These are phyloP conservation scores for Irena cyanogastra DNA, from an alignment of 2,113 vertebrate species.

Conservation along the genomic window DNA sequence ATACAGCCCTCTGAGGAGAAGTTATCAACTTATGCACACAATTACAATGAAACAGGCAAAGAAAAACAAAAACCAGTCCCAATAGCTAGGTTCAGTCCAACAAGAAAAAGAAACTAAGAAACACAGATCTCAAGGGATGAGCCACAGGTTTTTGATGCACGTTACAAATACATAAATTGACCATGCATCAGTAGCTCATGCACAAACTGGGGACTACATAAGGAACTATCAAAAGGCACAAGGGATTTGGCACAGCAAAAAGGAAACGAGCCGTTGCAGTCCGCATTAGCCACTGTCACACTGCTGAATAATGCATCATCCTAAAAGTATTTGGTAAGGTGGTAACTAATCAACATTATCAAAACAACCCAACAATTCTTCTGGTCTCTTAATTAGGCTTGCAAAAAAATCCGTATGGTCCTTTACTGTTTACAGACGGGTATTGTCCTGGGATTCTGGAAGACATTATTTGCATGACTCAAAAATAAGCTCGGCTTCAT, in stretches of 20 bases:
- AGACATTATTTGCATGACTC: neutral
- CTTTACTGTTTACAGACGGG: neutral
- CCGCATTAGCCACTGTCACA: neutral
- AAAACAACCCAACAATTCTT: constrained; percentile 18
- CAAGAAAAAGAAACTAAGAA: neutral
- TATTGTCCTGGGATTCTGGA: neutral
- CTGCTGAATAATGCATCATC: constrained; percentile 27
- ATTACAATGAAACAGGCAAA: neutral
- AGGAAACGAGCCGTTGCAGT: constrained; percentile 2
- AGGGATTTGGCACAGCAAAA: neutral
- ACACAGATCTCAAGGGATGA: neutral
- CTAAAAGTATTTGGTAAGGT: constrained; percentile 26
- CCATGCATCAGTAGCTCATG: neutral
- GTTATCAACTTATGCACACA: constrained; percentile 7
- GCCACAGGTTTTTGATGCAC: neutral
- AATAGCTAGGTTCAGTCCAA: neutral
- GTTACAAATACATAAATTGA: neutral
- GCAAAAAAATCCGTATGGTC: neutral
- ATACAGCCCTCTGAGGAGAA: neutral
- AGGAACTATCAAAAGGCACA: constrained; percentile 25
- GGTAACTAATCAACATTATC: constrained; percentile 22
- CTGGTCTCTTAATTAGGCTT: constrained; percentile 41
- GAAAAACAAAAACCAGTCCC: neutral
- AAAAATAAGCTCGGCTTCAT: neutral
- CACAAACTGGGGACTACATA: neutral